These are phyloP conservation scores for Indicator maculatus DNA, from an alignment of 2,113 vertebrate species.

Conservation along the genomic window DNA sequence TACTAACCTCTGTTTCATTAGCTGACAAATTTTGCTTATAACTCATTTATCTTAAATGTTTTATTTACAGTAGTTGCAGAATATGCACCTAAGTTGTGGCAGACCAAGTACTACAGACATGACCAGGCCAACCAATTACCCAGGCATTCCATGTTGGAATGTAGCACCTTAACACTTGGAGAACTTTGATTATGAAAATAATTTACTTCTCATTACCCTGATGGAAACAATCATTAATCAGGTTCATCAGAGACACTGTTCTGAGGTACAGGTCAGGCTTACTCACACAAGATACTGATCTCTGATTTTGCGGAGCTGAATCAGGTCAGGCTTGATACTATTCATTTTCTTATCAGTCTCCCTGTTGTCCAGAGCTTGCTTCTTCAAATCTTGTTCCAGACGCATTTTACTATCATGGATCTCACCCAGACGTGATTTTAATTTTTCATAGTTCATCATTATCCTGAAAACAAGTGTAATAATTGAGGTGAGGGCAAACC, in stretches of 20 bases:
- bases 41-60: background rate
- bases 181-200: slow-evolving; percentile 27
- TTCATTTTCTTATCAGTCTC: slow-evolving; percentile 97
- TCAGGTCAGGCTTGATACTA: slow-evolving; percentile 93
- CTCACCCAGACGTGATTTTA: slow-evolving; percentile 93
- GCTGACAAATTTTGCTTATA: background rate
- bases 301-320: slow-evolving; percentile 93
- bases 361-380: slow-evolving; percentile 93
- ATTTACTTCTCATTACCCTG: background rate
- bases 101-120: background rate
- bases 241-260: slow-evolving; percentile 3
- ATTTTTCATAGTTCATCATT: slow-evolving; percentile 93
- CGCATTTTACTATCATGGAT: slow-evolving; percentile 94
- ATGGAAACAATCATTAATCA: slow-evolving; percentile 3
- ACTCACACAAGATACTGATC: slow-evolving; percentile 97
- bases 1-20: background rate
- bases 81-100: background rate
- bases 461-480: slow-evolving; percentile 78
- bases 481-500: slow-evolving; percentile 16
- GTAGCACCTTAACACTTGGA: background rate
- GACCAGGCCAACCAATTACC: background rate
- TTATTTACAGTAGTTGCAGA: background rate
- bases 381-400: slow-evolving; percentile 92
- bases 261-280: background rate
- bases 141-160: background rate